Conservation (phyloP, 1,140 invertebrate genomes). For the Stegodyphus dumicola region DNA sequence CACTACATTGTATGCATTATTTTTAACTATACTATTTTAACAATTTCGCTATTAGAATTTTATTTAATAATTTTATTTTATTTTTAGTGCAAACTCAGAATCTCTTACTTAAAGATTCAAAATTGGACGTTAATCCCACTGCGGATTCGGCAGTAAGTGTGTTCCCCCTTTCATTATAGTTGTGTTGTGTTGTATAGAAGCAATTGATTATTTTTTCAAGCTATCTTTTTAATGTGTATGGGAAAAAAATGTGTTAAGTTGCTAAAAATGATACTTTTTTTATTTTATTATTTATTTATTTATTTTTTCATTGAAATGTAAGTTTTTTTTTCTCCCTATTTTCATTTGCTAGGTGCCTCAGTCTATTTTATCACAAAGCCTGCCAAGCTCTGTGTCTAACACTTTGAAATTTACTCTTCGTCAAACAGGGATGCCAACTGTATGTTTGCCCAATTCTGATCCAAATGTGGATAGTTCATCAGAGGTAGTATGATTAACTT, state of each 20-base stretch:
- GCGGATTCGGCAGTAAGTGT: slow-evolving; percentile 33
- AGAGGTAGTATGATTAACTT: slow-evolving; percentile 18
- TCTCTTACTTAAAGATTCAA: slow-evolving; percentile 13
- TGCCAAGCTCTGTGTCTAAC: slow-evolving; percentile 60
- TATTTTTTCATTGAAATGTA: not conserved
- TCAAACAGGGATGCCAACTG: slow-evolving; percentile 62
- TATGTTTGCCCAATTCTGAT: slow-evolving; percentile 39
- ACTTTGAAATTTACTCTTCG: slow-evolving; percentile 61
- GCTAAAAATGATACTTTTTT: not conserved
- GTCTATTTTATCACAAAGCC: slow-evolving; percentile 53
- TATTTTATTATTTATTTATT: not conserved
- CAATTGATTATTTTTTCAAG: no score
- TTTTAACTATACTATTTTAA: no score
- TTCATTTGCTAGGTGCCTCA: slow-evolving; percentile 38
- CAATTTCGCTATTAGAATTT: not conserved
- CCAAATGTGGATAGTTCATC: slow-evolving; percentile 29
- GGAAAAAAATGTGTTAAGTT: no score
- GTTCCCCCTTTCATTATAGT: not conserved
- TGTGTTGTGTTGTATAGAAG: no score
- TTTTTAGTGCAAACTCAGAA: slow-evolving; percentile 5
- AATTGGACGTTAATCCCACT: not conserved
- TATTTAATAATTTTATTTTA: not conserved
- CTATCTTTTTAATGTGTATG: no score
- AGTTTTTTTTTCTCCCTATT: not conserved
- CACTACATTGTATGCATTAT: no score